A percentile compares a stretch with the other conserved stretches of the same genome.
These are phyloP conservation scores for Amphipoea oculea DNA, from an alignment of 2,888 invertebrate genomes.

Conservation along the genomic window DNA sequence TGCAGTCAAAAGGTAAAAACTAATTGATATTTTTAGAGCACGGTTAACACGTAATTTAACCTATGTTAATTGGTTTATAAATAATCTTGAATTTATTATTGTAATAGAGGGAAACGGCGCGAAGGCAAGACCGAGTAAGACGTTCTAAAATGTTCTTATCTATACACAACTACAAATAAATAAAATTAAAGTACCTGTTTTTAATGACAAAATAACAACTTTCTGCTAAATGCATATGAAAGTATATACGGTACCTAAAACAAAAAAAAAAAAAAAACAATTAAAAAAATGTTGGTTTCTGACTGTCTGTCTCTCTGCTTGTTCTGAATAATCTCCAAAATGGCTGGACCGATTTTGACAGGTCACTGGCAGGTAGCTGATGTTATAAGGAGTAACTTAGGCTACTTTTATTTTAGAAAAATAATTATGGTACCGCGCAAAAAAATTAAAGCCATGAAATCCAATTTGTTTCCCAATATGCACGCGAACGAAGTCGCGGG, in stretches of 20 bases:
- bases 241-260: neutral
- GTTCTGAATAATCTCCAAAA: neutral
- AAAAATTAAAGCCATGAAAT: neutral
- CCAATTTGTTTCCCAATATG: neutral
- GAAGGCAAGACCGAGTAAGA: too few relatives aligned
- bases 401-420: neutral
- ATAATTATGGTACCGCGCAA: neutral
- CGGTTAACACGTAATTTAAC: conserved; percentile 31
- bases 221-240: neutral
- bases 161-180: neutral
- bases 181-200: neutral
- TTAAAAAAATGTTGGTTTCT: too few relatives aligned
- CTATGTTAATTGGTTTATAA: conserved; percentile 34
- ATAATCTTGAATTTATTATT: conserved; percentile 13
- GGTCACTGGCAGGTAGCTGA: neutral
- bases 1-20: conserved; percentile 9
- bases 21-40: conserved; percentile 29
- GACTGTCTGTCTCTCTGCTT: neutral
- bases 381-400: neutral
- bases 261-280: neutral
- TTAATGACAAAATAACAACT: neutral
- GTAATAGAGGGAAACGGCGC: neutral
- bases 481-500: neutral
- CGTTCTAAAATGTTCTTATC: neutral
- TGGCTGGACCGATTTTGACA: neutral